Conservation (phyloP, 2,888 invertebrate genomes). For the Agrotis segetum region DNA sequence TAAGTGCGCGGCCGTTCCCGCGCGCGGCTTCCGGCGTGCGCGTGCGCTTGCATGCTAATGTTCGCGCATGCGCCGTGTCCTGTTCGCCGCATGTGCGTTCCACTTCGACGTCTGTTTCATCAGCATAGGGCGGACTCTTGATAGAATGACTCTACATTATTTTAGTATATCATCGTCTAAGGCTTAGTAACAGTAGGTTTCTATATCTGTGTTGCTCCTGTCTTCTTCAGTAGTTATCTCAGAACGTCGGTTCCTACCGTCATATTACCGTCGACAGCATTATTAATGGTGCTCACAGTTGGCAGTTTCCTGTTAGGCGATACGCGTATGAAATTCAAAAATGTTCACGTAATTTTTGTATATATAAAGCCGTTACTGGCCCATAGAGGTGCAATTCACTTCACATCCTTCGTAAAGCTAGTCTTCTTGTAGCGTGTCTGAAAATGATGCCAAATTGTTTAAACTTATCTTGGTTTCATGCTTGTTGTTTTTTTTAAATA, state of each 20-base stretch:
- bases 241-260: constrained; percentile 18
- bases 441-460: not conserved
- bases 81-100: constrained; percentile 79
- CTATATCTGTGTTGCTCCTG: not conserved
- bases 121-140: constrained; percentile 46
- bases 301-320: constrained; percentile 58
- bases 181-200: not conserved
- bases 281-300: constrained; percentile 54
- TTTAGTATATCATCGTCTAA: constrained; percentile 26
- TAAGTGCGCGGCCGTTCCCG: constrained; percentile 85
- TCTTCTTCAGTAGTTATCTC: constrained; percentile 33
- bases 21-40: constrained; percentile 88
- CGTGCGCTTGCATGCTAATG: constrained; percentile 89
- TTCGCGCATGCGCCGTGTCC: constrained; percentile 81
- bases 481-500: not conserved
- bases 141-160: constrained; percentile 43
- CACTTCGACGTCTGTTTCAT: constrained; percentile 72
- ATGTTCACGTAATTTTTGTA: constrained; percentile 48
- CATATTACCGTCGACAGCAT: constrained; percentile 40
- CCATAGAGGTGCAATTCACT: constrained; percentile 29
- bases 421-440: not conserved
- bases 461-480: not conserved
- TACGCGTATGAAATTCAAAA: constrained; percentile 63
- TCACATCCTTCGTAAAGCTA: constrained; percentile 9
- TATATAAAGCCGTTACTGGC: constrained; percentile 34